Evolutionary conservation across 2,888 invertebrate species (phyloP), one percentile per base, ranked within the genome.

Genomic region (Ommatoiulus sabulosus): DNA sequence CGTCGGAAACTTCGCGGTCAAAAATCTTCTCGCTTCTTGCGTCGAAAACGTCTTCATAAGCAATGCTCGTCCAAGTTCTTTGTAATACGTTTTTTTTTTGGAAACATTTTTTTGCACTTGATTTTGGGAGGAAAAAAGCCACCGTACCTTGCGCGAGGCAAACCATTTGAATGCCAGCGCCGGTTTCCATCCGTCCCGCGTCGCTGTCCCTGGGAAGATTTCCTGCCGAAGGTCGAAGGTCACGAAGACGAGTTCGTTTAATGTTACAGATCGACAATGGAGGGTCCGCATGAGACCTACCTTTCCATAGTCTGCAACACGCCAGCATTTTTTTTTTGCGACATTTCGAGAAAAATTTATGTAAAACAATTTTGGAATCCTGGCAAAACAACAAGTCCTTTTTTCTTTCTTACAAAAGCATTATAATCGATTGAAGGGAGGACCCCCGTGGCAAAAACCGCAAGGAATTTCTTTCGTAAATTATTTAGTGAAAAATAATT

Each of bases 121-220:
- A 63, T 57, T 63, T 63, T 35, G 87, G 87, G 48, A 87, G 87
- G 46, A 87, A 87, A 87, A 87, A 87, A 87, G 87, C 46, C 87
- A 87, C 87, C 15, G 87, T 87, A 87, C 87, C 87, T 87, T 87
- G 72, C 87, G 87, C 87, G 35, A 44, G 57, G 46, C 87, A 87
- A 63, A 72, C 7, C 72, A 87, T 87, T 87, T 87, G 87, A 87
- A 57, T 87, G 87, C 46, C 87, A 72, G 87, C 87, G 87, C 87
- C 48, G 44, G 35, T 87, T 35, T 48, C 87, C 48, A 72, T 87
- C 87, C 87, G 12, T 87, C 87, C 87, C 15, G 8, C 43, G 85
- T 35, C 7, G 85, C 43, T 44, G 84, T 12, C 12, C 84, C 84
- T 15, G 57, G 57, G 15, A 63, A 6, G 63, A 63, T 63, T 84